phyloP scores from a whole-genome alignment of 2,113 vertebrate species.

The Neolamprologus devosi region DNA sequence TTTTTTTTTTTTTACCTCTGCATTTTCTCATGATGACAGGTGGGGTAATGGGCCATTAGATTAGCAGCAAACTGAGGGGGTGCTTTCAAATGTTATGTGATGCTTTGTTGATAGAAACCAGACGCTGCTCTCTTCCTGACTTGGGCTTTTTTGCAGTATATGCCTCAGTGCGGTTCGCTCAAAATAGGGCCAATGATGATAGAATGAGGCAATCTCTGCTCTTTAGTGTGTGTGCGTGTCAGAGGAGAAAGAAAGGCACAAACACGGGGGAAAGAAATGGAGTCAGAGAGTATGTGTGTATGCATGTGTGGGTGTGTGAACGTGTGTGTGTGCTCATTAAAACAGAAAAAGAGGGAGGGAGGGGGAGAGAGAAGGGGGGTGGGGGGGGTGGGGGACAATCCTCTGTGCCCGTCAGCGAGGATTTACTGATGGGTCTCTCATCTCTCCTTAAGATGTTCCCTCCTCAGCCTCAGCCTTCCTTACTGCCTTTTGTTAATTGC shows the following conservation, averaged over 20 bases:
- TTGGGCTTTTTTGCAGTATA: constrained; percentile 28
- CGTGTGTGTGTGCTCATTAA: constrained; percentile 53
- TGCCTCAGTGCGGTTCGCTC: constrained; percentile 31
- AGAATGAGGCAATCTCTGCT: constrained; percentile 69
- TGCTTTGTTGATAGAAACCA: constrained; percentile 46
- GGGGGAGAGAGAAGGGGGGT: not conserved
- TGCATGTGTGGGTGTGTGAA: constrained; percentile 12
- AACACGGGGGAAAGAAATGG: constrained; percentile 28
- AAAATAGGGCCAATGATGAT: constrained; percentile 69
- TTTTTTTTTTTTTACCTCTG: not conserved
- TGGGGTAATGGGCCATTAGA: constrained; percentile 58
- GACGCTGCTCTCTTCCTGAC: constrained; percentile 21
- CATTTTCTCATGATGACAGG: constrained; percentile 45
- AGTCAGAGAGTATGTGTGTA: constrained; percentile 4
- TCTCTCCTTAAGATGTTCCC: constrained; percentile 45
- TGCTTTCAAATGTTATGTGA: constrained; percentile 26
- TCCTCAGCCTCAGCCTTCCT: constrained; percentile 6
- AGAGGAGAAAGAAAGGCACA: constrained; percentile 23
- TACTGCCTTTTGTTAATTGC: constrained; percentile 51
- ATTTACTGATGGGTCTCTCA: constrained; percentile 61
- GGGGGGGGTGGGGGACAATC: constrained; percentile 12
- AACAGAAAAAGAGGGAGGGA: not conserved
- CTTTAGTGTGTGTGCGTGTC: constrained; percentile 40
- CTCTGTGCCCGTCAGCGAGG: constrained; percentile 51
- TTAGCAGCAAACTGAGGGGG: constrained; percentile 47